Percentiles rank a stretch among this genome's conserved stretches.
These are phyloP conservation scores for Actinopyga echinites DNA, from an alignment of 53 echinoderm and acorn worm species.

Conservation along the genomic window DNA sequence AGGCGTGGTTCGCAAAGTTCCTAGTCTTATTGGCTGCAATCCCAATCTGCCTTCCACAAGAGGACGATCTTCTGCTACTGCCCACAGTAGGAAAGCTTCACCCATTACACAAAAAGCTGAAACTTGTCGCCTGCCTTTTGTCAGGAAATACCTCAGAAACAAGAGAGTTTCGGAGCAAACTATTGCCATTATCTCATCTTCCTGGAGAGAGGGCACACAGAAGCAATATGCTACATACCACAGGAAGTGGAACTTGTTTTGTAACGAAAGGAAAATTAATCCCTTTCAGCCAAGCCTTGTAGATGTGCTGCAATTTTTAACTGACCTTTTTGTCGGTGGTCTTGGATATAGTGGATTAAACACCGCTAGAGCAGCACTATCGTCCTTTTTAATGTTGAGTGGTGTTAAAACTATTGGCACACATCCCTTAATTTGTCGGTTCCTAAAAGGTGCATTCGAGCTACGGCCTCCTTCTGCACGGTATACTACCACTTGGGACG, in stretches of 20 bases:
- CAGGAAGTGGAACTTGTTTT: constrained; percentile 6
- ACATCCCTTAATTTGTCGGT: constrained; percentile 13
- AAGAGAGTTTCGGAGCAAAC: constrained; percentile 3
- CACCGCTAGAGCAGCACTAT: constrained; percentile 30
- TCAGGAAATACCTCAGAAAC: constrained; percentile 28
- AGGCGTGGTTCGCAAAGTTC: constrained; percentile 20
- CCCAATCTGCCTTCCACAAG: not conserved
- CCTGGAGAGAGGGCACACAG: constrained; percentile 2
- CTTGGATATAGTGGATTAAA: constrained; percentile 10
- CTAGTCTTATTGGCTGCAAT: not conserved
- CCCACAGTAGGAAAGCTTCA: not conserved
- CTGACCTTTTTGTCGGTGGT: not conserved
- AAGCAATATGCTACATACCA: not conserved
- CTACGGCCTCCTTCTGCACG: constrained; percentile 21
- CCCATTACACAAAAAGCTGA: constrained; percentile 30
- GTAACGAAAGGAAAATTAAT: constrained; percentile 34
- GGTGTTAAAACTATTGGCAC: constrained; percentile 24
- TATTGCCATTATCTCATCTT: constrained; percentile 23
- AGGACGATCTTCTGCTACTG: not conserved
- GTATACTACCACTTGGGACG: constrained; percentile 24
- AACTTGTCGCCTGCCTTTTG: constrained; percentile 30
- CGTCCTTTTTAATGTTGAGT: constrained; percentile 12
- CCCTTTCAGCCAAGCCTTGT: constrained; percentile 32
- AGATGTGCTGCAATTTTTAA: constrained; percentile 34
- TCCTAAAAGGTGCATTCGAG: constrained; percentile 19